Percentiles rank a stretch among this genome's conserved stretches.
These are phyloP conservation scores for Nothura maculosa DNA, from an alignment of 2,797 vertebrate genomes.

Conservation along the genomic window DNA sequence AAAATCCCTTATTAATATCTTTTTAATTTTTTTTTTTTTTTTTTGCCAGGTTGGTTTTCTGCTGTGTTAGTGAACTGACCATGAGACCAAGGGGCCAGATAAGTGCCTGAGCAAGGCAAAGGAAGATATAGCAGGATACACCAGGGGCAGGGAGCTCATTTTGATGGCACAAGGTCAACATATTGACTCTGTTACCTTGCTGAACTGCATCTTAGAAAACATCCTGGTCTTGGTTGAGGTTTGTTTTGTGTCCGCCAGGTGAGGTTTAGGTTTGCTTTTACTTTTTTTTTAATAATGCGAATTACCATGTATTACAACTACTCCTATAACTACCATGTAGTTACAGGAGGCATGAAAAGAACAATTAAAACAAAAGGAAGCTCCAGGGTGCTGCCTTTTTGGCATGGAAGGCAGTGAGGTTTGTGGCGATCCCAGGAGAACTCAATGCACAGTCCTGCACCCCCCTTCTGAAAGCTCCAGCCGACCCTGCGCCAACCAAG, in stretches of 20 bases:
- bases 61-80: not conserved
- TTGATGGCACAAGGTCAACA: not conserved
- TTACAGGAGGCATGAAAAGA: not conserved
- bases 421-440: not conserved
- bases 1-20: not conserved
- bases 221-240: not conserved
- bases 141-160: not conserved
- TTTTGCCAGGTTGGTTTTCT: not conserved
- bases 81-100: rapidly evolving
- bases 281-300: not conserved
- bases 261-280: not conserved
- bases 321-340: not conserved
- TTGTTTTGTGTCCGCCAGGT: not conserved
- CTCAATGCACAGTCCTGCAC: not conserved
- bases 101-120: not conserved
- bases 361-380: not conserved
- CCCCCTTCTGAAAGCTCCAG: not conserved
- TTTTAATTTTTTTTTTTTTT: not conserved
- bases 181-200: not conserved
- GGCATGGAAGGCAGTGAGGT: not conserved
- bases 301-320: rapidly evolving
- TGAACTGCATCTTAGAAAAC: not conserved
- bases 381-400: not conserved
- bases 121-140: not conserved
- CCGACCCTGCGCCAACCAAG: too few species aligned